Conservation (phyloP, 2,113 vertebrate genomes). For the Stomatorhinus ivindoensis region DNA sequence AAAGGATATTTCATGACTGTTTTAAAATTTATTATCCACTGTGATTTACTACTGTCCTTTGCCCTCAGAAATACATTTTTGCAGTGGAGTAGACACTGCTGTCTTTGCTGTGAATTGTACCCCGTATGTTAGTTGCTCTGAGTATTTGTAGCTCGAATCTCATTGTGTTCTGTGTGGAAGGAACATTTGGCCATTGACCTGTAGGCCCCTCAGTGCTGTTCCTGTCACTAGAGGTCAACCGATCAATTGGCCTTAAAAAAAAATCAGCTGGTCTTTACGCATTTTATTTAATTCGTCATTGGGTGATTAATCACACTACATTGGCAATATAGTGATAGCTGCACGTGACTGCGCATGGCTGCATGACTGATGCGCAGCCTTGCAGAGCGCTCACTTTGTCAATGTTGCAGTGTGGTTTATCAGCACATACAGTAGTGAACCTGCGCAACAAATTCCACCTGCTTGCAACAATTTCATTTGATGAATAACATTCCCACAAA, state of each 20-base stretch:
- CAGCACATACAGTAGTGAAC: neutral
- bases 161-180: neutral
- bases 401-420: neutral
- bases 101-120: neutral
- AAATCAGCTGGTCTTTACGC: neutral
- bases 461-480: neutral
- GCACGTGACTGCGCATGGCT: neutral
- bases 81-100: neutral
- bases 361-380: neutral
- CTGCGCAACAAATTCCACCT: neutral
- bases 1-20: neutral
- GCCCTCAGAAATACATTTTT: neutral
- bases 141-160: neutral
- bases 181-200: neutral
- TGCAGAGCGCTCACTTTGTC: neutral
- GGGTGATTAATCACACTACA: neutral
- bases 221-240: neutral
- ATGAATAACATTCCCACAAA: neutral
- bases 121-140: neutral
- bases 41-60: neutral
- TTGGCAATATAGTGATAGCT: neutral
- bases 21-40: neutral
- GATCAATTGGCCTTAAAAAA: neutral
- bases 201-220: neutral
- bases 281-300: neutral